Conservation (phyloP, 1,140 invertebrate genomes). For the Aphelinus certus region DNA sequence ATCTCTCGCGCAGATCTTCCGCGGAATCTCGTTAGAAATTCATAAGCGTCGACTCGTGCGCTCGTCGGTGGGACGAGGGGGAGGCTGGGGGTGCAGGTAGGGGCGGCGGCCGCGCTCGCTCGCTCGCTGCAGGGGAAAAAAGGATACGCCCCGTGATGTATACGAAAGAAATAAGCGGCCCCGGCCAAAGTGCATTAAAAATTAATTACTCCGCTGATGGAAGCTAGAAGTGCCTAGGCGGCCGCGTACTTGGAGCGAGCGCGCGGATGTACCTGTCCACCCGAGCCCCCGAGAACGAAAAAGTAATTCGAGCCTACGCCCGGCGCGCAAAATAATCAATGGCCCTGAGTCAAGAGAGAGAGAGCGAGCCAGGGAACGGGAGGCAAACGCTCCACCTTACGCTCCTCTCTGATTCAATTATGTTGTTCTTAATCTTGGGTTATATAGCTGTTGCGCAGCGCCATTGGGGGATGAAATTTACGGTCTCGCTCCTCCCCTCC, state of each 20-base stretch:
- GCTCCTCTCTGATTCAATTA: conserved; percentile 23
- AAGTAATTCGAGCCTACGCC: conserved; percentile 37
- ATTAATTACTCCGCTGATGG: conserved; percentile 68
- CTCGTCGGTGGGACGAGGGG: neutral
- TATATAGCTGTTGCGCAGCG: conserved; percentile 19
- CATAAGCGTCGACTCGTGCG: conserved; percentile 60
- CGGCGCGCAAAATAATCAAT: conserved; percentile 20
- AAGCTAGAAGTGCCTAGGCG: conserved; percentile 60
- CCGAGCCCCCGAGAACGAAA: conserved; percentile 20
- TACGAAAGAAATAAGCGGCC: conserved; percentile 65
- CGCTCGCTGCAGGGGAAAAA: conserved; percentile 46
- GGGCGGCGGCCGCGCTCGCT: neutral
- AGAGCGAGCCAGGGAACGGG: too few relatives aligned
- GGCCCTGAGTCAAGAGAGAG: neutral
- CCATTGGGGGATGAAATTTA: conserved; percentile 35
- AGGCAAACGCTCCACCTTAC: neutral
- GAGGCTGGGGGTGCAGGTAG: neutral
- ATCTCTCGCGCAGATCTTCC: conserved; percentile 65
- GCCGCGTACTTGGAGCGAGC: too few relatives aligned
- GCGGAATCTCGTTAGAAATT: conserved; percentile 67
- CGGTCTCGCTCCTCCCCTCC: too few relatives aligned
- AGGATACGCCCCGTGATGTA: conserved; percentile 51
- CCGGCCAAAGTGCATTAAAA: conserved; percentile 66
- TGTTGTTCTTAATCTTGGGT: conserved; percentile 33
- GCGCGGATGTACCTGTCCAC: too few relatives aligned